These are phyloP conservation scores for Serripes groenlandicus DNA, from an alignment of 2,888 invertebrate species.

Conservation along the genomic window DNA sequence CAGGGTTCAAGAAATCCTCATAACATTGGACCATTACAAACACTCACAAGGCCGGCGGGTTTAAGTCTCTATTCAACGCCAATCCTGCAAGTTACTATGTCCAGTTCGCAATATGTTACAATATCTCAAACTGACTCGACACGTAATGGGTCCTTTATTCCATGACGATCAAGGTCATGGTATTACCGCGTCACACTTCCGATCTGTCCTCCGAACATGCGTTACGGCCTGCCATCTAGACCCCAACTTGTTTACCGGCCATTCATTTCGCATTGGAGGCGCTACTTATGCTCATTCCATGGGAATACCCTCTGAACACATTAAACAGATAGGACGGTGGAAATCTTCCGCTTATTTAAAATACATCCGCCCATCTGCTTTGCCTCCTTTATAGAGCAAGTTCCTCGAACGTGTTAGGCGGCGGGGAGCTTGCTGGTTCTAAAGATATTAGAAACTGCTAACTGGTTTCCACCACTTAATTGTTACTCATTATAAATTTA, in stretches of 20 bases:
- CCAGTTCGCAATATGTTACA: background rate
- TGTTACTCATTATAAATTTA: too few relatives aligned
- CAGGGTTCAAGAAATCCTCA: background rate
- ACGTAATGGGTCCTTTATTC: background rate
- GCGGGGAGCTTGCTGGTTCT: too few relatives aligned
- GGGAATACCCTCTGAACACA: background rate
- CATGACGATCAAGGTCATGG: background rate
- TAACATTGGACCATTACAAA: background rate
- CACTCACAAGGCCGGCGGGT: background rate
- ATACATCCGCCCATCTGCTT: background rate
- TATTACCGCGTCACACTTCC: background rate
- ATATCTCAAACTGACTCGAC: too few relatives aligned
- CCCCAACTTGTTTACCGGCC: background rate
- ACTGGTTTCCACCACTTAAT: too few relatives aligned
- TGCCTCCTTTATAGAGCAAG: too few relatives aligned
- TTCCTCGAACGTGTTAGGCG: too few relatives aligned
- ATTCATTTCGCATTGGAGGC: conserved; percentile 1
- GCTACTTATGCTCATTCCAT: conserved; percentile 3
- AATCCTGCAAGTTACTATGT: background rate
- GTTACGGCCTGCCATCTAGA: background rate
- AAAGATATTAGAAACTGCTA: too few relatives aligned
- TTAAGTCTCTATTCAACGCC: background rate
- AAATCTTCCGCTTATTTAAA: background rate
- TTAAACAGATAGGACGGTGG: background rate
- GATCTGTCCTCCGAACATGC: background rate